Evolutionary conservation across 53 echinoderm and acorn worm genomes (phyloP), one percentile per base, ranked within the genome.

Genomic region (Crossaster papposus): DNA sequence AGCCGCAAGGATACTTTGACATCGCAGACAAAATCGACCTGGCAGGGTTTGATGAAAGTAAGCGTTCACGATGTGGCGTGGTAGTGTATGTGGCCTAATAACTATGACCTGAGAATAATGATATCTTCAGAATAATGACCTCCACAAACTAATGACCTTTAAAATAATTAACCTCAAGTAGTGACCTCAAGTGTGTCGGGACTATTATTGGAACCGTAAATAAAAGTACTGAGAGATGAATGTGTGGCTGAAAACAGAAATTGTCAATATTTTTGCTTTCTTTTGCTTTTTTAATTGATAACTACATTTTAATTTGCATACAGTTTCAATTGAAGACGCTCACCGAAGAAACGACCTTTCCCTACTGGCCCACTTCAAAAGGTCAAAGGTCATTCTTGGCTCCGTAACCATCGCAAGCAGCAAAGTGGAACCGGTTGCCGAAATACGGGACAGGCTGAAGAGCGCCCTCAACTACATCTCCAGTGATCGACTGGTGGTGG

Each of bases 281-380:
- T 52, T 52, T 52, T 52, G 13, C 53, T 13, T 52, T 10, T 52
- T 7, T 52, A 13, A 52, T 10, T 13, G 7, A 52, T 10, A 52
- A 52, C 53, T 13, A 13, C 53, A 52, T 13, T 58, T 44, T 9
- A 44, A 7, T 7, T 44, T 44, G 44, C 44, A 44, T 72, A 18
- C 76, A 93, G 93, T 95, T 90, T 95, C 95, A 23, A 91, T 95
- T 8, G 95, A 95, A 71, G 95, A 95, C 75, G 86, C 95, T 1
- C 93, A 95, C 32, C 90, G 93, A 30, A 72, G 83, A 14, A 95
- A 95, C 68, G 93, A 93, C 70, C 83, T 93, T 8, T 64, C 78
- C 18, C 83, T 95, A 7, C 65, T 95, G 24, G 86, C 89, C 26
- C 86, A 70, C 7, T 95, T 95, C 77, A 91, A 93, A 71, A 91